Conservation (phyloP, 1,140 invertebrate species). For the Lepeophtheirus salmonis region DNA sequence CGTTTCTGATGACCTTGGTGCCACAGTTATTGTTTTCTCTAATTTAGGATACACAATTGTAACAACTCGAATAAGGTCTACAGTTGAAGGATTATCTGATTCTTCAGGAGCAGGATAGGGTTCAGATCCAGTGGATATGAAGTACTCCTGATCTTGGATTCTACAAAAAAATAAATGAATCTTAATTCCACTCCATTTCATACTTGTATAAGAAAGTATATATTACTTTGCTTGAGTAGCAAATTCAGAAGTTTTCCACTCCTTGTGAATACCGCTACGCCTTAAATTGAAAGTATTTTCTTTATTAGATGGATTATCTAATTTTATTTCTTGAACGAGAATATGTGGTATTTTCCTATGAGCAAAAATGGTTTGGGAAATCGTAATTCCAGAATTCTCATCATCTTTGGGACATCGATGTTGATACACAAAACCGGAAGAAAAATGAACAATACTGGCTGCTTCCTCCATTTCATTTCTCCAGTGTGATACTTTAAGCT, state of each 20-base stretch:
- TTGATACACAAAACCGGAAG: background rate
- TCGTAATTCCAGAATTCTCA: background rate
- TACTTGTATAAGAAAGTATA: no score
- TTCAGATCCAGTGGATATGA: background rate
- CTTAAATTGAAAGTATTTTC: constrained; percentile 19
- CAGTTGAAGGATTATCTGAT: background rate
- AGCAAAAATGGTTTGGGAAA: constrained; percentile 48
- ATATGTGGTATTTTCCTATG: constrained; percentile 52
- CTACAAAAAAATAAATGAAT: no score
- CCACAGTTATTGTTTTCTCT: background rate
- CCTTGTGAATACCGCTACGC: background rate
- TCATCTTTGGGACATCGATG: constrained; percentile 1
- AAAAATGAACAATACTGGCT: constrained; percentile 14
- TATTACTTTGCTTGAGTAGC: background rate
- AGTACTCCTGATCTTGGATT: constrained; percentile 11
- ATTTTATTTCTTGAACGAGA: constrained; percentile 55
- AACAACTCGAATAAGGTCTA: constrained; percentile 1
- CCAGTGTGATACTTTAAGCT: background rate
- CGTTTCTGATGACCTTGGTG: constrained; percentile 13
- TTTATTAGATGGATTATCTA: constrained; percentile 43
- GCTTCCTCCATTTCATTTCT: constrained; percentile 12
- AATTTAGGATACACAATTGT: constrained; percentile 4
- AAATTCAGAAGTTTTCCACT: background rate
- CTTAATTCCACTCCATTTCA: no score
- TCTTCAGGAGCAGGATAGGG: background rate